Conservation (phyloP, 2,113 vertebrate species). For the Oreochromis tanganicae region DNA sequence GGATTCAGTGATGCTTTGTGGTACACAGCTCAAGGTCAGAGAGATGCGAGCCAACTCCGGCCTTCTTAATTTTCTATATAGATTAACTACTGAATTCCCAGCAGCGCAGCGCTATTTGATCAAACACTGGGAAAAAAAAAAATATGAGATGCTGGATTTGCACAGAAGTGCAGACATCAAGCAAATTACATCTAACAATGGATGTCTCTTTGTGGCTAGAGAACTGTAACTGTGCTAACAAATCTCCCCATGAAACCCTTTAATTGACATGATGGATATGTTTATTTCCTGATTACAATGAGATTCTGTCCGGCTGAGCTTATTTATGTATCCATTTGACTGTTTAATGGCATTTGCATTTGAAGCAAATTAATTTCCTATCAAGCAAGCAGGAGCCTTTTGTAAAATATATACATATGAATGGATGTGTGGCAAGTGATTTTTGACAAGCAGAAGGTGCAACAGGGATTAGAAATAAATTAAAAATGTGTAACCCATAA, state of each 20-base stretch:
- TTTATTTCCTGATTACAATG: conserved; percentile 37
- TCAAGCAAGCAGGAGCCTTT: not conserved
- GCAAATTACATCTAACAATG: conserved; percentile 3
- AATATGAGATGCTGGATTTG: not conserved
- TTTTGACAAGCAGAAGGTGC: not conserved
- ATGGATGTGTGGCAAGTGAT: not conserved
- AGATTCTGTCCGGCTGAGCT: not conserved
- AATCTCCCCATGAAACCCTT: not conserved
- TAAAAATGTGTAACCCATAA: not conserved
- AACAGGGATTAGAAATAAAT: not conserved
- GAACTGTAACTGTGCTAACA: not conserved
- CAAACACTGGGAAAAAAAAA: not conserved
- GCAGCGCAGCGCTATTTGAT: not conserved
- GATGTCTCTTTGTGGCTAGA: not conserved
- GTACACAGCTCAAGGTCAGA: not conserved
- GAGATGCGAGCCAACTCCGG: not conserved
- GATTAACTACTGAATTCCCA: not conserved
- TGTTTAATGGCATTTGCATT: conserved; percentile 6
- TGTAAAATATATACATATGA: not conserved
- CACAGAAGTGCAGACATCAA: not conserved
- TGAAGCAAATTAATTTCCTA: not conserved
- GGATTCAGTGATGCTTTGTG: not conserved
- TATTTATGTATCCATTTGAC: conserved; percentile 33
- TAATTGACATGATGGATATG: conserved; percentile 36
- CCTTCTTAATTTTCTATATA: conserved; percentile 5